These are phyloP conservation scores for Chrysotoxum bicinctum DNA, from an alignment of 2,888 invertebrate genomes.

Conservation along the genomic window DNA sequence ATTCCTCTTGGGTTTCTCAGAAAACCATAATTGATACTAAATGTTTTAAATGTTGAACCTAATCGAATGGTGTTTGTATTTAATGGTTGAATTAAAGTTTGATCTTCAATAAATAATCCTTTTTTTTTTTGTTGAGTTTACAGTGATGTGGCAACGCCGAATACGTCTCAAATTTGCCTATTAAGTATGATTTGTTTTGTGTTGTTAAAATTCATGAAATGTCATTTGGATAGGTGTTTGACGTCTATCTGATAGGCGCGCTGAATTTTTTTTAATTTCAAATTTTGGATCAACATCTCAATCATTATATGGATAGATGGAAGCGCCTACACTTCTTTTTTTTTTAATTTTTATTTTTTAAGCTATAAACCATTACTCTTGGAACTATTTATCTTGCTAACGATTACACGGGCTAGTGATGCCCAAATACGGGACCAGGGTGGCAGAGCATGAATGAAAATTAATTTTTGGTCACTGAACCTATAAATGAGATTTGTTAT, in stretches of 20 bases:
- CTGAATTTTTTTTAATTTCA: conserved; percentile 25
- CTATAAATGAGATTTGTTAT: conserved; percentile 65
- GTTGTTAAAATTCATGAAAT: conserved; percentile 61
- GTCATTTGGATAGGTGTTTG: conserved; percentile 45
- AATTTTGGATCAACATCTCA: conserved; percentile 58
- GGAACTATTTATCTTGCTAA: conserved; percentile 38
- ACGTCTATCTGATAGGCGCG: conserved; percentile 25
- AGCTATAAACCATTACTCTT: conserved; percentile 57
- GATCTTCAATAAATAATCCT: too few relatives aligned
- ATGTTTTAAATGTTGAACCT: too few relatives aligned
- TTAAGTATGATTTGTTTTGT: conserved; percentile 49
- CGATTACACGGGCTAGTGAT: conserved; percentile 54
- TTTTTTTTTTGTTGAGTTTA: not conserved
- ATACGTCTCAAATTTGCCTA: conserved; percentile 26
- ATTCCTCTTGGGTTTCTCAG: too few relatives aligned
- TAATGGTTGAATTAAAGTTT: too few relatives aligned
- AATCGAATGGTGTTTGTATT: too few relatives aligned
- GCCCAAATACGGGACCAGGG: conserved; percentile 56
- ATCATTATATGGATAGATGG: conserved; percentile 24
- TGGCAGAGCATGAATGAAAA: conserved; percentile 61
- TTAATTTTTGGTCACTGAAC: conserved; percentile 70
- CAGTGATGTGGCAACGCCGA: not conserved
- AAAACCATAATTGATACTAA: too few relatives aligned
- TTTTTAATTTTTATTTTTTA: conserved; percentile 3
- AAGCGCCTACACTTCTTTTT: conserved; percentile 58